Conservation (phyloP, 2,888 invertebrate genomes). For the Harpagoxenus sublaevis region DNA sequence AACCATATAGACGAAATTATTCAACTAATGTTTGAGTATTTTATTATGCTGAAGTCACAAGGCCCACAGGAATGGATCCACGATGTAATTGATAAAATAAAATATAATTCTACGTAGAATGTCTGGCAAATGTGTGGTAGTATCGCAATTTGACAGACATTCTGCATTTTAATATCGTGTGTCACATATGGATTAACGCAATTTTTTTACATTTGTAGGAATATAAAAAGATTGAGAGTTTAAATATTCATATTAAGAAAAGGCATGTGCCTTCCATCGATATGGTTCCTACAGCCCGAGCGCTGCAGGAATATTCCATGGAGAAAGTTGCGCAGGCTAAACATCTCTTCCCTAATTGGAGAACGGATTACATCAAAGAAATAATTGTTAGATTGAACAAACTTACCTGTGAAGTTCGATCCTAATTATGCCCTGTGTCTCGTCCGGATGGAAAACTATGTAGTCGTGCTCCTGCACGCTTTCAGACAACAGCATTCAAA, state of each 20-base stretch:
- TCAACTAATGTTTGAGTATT: conserved; percentile 93
- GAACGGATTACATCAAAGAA: too few relatives aligned
- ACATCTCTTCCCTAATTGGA: too few relatives aligned
- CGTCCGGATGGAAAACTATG: conserved; percentile 8
- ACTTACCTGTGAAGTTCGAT: too few relatives aligned
- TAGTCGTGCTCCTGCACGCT: not conserved
- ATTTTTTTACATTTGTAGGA: conserved; percentile 87
- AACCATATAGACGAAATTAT: conserved; percentile 96
- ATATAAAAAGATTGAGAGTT: conserved; percentile 86
- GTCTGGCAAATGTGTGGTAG: not conserved
- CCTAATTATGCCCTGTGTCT: not conserved
- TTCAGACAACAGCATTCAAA: not conserved
- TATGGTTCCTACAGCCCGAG: conserved; percentile 91
- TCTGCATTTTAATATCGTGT: not conserved
- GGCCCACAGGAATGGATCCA: conserved; percentile 96
- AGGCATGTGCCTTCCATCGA: conserved; percentile 90
- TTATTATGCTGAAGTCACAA: conserved; percentile 92
- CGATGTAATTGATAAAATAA: conserved; percentile 86
- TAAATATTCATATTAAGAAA: conserved; percentile 96
- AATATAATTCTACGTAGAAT: conserved; percentile 1
- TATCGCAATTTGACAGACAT: not conserved
- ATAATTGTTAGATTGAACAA: too few relatives aligned
- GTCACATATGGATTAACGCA: not conserved
- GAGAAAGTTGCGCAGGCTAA: conserved; percentile 89
- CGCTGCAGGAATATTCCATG: conserved; percentile 91